A percentile compares a stretch with the other conserved stretches of the same genome.
phyloP scores from a whole-genome alignment of 2,113 vertebrate genomes.

The Entelurus aequoreus region DNA sequence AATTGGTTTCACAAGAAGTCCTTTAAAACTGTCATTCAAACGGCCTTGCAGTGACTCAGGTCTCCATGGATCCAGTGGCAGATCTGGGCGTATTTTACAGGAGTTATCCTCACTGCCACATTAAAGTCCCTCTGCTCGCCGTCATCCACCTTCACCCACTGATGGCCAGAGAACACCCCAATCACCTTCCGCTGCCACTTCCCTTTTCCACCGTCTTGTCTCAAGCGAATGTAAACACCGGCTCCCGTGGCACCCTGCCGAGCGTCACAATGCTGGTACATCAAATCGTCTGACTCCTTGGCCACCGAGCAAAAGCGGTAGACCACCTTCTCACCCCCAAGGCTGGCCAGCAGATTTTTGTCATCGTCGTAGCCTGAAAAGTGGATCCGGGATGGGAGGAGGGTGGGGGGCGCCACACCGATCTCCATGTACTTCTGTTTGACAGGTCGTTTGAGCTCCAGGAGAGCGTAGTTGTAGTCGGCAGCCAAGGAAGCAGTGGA shows the following conservation, averaged over 20 bases:
- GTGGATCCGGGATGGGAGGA: constrained; percentile 79
- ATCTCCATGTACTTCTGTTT: constrained; percentile 80
- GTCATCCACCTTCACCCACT: constrained; percentile 79
- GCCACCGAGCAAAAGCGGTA: constrained; percentile 89
- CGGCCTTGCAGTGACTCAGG: constrained; percentile 67
- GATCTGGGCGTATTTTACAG: constrained; percentile 89
- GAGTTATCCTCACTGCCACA: constrained; percentile 89
- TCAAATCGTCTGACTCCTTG: constrained; percentile 81
- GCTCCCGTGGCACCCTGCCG: constrained; percentile 83
- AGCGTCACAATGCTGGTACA: constrained; percentile 91
- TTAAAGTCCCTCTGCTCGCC: constrained; percentile 85
- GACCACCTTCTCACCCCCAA: constrained; percentile 70
- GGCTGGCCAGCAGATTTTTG: constrained; percentile 60
- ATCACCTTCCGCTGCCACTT: constrained; percentile 88
- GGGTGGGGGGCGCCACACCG: constrained; percentile 75
- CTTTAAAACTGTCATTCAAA: constrained; percentile 54
- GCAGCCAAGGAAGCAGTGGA: constrained; percentile 59
- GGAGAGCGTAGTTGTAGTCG: constrained; percentile 87
- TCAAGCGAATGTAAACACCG: constrained; percentile 84
- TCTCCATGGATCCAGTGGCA: constrained; percentile 90
- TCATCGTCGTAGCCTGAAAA: constrained; percentile 91
- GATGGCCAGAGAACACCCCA: constrained; percentile 86
- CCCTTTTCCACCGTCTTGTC: constrained; percentile 42
- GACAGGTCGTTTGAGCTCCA: constrained; percentile 83
- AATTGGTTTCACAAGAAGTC: not conserved